phyloP scores from a whole-genome alignment of 2,797 vertebrate genomes.

The Pachyuromys duprasi region DNA sequence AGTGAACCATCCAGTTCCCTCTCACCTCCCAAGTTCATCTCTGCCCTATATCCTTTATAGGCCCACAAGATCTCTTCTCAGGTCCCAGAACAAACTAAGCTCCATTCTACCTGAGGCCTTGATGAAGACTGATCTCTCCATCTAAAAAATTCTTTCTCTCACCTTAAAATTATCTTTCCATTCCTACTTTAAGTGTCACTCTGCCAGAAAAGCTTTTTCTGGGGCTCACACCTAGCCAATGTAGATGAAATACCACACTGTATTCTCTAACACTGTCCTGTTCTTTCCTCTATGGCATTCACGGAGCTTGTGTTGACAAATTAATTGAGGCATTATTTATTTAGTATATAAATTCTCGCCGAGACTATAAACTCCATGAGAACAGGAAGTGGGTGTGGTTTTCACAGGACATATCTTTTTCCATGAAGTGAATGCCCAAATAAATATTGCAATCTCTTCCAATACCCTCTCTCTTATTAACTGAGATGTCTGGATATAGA shows the following conservation, averaged over 20 bases:
- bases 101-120: background rate
- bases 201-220: background rate
- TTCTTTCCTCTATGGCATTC: background rate
- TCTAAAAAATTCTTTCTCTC: background rate
- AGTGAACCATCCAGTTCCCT: background rate
- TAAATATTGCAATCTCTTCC: background rate
- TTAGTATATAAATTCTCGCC: slow-evolving; percentile 2
- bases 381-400: slow-evolving; percentile 52
- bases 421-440: background rate
- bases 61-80: background rate
- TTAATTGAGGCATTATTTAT: background rate
- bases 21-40: background rate
- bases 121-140: background rate
- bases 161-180: slow-evolving; percentile 5
- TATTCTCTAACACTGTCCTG: background rate
- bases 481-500: background rate
- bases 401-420: slow-evolving; percentile 21
- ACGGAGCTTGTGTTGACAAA: background rate
- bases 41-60: background rate
- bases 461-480: background rate
- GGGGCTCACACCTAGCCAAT: background rate
- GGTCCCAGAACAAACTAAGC: background rate
- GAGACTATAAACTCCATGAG: background rate
- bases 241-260: background rate
- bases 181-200: slow-evolving; percentile 6